Base-by-base conservation (phyloP, 2,888 invertebrate species). In the Mythimna ferrago region DNA sequence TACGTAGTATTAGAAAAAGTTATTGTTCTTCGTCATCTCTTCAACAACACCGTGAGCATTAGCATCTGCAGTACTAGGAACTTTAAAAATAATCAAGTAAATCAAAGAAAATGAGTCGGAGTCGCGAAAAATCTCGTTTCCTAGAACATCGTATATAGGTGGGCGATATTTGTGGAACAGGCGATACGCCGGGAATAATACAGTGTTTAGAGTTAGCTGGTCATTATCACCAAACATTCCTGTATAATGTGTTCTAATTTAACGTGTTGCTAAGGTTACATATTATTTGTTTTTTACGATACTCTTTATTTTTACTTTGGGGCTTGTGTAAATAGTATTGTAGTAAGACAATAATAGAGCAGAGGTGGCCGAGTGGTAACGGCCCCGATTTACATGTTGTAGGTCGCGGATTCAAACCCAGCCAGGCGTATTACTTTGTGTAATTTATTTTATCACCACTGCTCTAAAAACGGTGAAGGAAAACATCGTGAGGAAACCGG, bases 161-260 rank as follows among this genome's bases (percentile, higher is more conserved):
- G 81, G 80, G 70, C 81, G 83, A 78, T 91, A 91, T 91, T 92
- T 91, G 67, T 80, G 85, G 87, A 88, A 67, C 67, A 73, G 85
- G 73, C 80, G 82, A 78, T 76, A 73, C 48, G 56, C 75, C 61
- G 73, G 70, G 82, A 88, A 86, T 88, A 88, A 87, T 85, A 87
- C 75, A 78, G 70, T 76, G 80, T 81, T 87, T 77, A 81, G 57
- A 73, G 53, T 64, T 61, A 48, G 78, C 83, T 66, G 83, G 81
- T 85, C 79, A 82, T 88, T 89, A 88, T 85, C 85, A 81, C 75
- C 76, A 71, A 82, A 79, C 76, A 81, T 81, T 82, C 75, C 71
- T 58, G 66, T 54, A 80, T 83, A 62, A 85, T 80, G 70, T 75
- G 60, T 80, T 70, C 56, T 74, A 62, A 78, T 83, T 66, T 74